A percentile compares a stretch with the other conserved stretches of the same genome.
Evolutionary conservation across 2,797 vertebrate species (phyloP).

Genomic region (Rhynchonycteris naso): DNA sequence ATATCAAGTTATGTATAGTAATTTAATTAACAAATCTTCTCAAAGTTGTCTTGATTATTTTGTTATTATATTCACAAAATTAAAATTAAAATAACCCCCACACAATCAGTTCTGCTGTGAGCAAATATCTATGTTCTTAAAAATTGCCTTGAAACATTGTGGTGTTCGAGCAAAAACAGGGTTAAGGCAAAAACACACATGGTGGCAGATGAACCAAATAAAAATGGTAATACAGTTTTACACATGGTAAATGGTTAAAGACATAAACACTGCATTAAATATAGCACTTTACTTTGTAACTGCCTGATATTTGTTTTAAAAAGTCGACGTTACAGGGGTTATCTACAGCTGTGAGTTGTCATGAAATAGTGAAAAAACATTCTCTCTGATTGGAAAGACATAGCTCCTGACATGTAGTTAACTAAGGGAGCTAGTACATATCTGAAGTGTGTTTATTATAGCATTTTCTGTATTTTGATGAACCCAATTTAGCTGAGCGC

Average conservation of each 20-base stretch:
- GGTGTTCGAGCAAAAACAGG: neutral
- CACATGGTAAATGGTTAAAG: neutral
- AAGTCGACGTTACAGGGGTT: neutral
- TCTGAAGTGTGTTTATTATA: neutral
- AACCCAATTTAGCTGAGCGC: accelerated
- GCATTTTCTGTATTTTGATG: neutral
- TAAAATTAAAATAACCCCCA: neutral
- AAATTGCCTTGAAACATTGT: neutral
- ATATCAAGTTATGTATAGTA: neutral
- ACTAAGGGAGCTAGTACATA: neutral
- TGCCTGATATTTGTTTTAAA: neutral
- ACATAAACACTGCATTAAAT: neutral
- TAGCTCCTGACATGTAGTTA: neutral
- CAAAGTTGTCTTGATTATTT: neutral
- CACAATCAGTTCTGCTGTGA: neutral
- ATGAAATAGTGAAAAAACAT: neutral
- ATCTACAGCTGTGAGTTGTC: neutral
- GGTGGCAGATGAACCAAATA: neutral
- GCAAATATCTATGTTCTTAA: neutral
- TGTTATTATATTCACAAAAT: neutral
- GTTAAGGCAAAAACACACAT: neutral
- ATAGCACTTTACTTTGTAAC: neutral
- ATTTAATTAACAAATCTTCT: neutral
- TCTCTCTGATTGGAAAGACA: neutral
- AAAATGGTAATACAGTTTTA: neutral